phyloP scores from a whole-genome alignment of 2,888 invertebrate genomes.

The Gasteruption jaculator region DNA sequence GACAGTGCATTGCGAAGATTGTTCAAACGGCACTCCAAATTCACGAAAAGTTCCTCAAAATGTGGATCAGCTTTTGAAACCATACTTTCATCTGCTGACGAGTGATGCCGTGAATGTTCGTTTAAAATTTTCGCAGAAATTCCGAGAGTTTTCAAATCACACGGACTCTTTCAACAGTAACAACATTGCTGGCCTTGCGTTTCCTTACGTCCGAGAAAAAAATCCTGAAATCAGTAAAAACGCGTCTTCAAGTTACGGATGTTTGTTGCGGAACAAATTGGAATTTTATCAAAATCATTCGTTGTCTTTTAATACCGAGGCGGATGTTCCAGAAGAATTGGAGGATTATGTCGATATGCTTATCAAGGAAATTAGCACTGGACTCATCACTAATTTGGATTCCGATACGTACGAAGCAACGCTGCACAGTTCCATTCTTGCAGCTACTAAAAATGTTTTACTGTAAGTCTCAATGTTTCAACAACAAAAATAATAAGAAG shows the following conservation, averaged over 20 bases:
- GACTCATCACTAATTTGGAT: no score
- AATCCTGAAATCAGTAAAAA: constrained; percentile 39
- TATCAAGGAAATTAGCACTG: no score
- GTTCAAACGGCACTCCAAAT: constrained; percentile 23
- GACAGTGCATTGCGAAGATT: constrained; percentile 33
- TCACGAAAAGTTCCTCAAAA: no score
- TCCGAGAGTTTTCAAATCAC: constrained; percentile 52
- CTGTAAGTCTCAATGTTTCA: constrained; percentile 29
- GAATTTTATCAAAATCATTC: no score
- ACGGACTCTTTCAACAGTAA: constrained; percentile 46
- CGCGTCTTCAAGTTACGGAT: no score
- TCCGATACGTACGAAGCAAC: no score
- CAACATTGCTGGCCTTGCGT: constrained; percentile 46
- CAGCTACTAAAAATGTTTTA: constrained; percentile 56
- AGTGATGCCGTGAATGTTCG: constrained; percentile 38
- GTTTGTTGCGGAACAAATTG: constrained; percentile 40
- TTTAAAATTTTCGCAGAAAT: constrained; percentile 41
- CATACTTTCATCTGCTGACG: constrained; percentile 35
- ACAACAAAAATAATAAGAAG: constrained; percentile 4
- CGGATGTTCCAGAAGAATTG: constrained; percentile 34
- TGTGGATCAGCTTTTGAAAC: constrained; percentile 35
- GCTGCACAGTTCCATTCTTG: constrained; percentile 56
- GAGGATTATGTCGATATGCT: constrained; percentile 51
- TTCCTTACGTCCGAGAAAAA: constrained; percentile 45
- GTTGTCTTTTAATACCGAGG: no score